phyloP scores from a whole-genome alignment of 2,888 invertebrate genomes.

The Reticulitermes lucifugus region DNA sequence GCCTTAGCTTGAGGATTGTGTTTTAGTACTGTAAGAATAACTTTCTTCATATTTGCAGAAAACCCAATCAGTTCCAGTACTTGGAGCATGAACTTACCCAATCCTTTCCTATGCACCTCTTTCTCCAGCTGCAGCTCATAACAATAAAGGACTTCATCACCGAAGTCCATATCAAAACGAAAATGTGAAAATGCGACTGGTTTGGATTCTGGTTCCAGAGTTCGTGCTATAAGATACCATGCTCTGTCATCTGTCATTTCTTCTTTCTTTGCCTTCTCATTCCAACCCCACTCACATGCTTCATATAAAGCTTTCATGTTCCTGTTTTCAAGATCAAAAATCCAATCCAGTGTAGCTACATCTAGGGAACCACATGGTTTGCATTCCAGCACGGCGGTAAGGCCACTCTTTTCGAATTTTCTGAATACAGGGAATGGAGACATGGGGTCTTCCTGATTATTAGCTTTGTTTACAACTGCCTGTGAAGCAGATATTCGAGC shows the following conservation, averaged over 20 bases:
- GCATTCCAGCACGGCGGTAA: constrained; percentile 72
- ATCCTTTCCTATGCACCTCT: constrained; percentile 77
- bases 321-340: constrained; percentile 78
- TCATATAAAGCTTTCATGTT: constrained; percentile 86
- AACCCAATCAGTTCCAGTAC: constrained; percentile 78
- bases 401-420: constrained; percentile 71
- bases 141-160: constrained; percentile 81
- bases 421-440: constrained; percentile 71
- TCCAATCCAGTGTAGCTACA: constrained; percentile 72
- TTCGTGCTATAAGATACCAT: constrained; percentile 77
- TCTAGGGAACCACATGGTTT: constrained; percentile 70
- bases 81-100: constrained; percentile 85
- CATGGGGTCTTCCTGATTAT: constrained; percentile 70
- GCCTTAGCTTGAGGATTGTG: constrained; percentile 77
- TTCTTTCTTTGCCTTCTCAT: constrained; percentile 75
- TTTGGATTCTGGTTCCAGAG: constrained; percentile 60
- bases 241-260: constrained; percentile 81
- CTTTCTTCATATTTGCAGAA: constrained; percentile 81
- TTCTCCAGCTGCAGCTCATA: constrained; percentile 89
- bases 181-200: constrained; percentile 84
- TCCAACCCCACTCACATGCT: constrained; percentile 86
- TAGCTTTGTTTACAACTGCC: constrained; percentile 72
- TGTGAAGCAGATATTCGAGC: constrained; percentile 71
- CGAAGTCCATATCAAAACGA: constrained; percentile 85
- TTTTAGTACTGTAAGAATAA: constrained; percentile 85